Percentiles rank a stretch among this genome's conserved stretches.
phyloP scores from a whole-genome alignment of 2,797 vertebrate species.

The Dicrostonyx torquatus region DNA sequence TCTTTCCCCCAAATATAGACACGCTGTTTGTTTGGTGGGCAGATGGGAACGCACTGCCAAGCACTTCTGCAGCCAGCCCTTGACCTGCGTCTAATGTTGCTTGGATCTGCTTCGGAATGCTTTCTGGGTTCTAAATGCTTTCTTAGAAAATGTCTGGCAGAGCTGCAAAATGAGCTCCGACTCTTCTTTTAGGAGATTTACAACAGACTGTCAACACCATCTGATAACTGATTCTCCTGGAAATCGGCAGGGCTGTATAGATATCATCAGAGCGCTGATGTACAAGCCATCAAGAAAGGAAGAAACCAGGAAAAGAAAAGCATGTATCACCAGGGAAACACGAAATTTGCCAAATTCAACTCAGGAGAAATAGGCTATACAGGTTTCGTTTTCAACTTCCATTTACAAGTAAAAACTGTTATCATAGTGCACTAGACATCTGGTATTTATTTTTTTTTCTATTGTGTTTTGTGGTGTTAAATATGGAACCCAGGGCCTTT shows the following conservation, averaged over 20 bases:
- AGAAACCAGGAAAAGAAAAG: neutral
- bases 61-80: neutral
- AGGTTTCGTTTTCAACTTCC: neutral
- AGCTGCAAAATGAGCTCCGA: neutral
- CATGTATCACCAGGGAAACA: neutral
- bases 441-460: neutral
- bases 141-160: conserved; percentile 42
- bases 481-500: neutral
- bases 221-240: conserved; percentile 33
- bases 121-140: conserved; percentile 49
- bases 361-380: neutral
- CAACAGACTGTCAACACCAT: conserved; percentile 35
- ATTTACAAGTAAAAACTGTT: neutral
- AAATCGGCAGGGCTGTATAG: conserved; percentile 27
- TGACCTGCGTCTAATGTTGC: conserved; percentile 35
- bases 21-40: conserved; percentile 9
- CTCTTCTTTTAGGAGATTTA: conserved; percentile 50
- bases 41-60: conserved; percentile 48
- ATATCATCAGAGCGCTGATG: neutral
- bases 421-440: neutral
- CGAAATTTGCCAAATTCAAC: neutral
- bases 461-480: neutral
- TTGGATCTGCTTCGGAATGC: neutral
- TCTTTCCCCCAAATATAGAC: neutral
- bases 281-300: neutral